phyloP scores from a whole-genome alignment of 2,888 invertebrate species.

The Willowsia nigromaculata region DNA sequence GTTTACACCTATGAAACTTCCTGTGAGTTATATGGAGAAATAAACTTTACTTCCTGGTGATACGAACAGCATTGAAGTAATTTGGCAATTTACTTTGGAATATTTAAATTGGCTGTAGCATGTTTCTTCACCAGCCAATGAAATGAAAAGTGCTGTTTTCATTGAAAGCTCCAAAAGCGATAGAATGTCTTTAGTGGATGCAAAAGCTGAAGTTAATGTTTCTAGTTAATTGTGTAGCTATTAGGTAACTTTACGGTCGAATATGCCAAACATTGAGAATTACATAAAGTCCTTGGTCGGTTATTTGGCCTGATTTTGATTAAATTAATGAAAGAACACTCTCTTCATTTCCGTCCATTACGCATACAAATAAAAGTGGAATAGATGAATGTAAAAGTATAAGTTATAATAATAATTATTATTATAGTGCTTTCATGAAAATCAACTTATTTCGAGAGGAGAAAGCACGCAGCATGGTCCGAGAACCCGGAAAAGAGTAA shows the following conservation, averaged over 20 bases:
- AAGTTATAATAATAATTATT: neutral
- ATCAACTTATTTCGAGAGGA: neutral
- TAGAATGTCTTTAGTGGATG: too few species aligned
- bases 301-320: neutral
- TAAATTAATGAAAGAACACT: conserved; percentile 2
- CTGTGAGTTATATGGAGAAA: neutral
- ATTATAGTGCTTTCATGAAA: neutral
- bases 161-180: too few species aligned
- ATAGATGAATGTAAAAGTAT: neutral
- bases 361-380: neutral
- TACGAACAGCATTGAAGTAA: too few species aligned
- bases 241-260: too few species aligned
- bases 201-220: too few species aligned
- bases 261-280: neutral
- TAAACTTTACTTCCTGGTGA: neutral
- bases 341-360: neutral
- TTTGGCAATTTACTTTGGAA: too few species aligned
- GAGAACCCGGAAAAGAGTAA: too few species aligned
- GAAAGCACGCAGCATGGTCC: neutral
- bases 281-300: neutral
- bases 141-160: too few species aligned
- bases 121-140: too few species aligned
- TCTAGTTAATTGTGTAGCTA: too few species aligned
- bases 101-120: too few species aligned
- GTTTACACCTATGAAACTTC: neutral